These are phyloP conservation scores for Scotopteryx bipunctaria DNA, from an alignment of 2,888 invertebrate genomes.

Conservation along the genomic window DNA sequence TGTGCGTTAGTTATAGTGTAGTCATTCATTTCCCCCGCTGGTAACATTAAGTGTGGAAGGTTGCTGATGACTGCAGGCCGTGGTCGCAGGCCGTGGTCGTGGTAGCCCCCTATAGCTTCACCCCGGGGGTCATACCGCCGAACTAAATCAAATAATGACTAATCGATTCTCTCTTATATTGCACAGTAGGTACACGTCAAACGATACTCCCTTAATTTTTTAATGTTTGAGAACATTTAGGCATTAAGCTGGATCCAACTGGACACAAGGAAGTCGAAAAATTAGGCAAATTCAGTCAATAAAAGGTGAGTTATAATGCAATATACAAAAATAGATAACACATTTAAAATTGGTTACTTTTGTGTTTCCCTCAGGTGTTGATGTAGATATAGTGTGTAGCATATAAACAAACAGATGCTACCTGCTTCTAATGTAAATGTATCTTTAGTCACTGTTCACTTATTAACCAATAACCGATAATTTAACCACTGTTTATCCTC, in stretches of 20 bases:
- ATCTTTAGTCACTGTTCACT: no score
- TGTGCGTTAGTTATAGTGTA: conserved; percentile 43
- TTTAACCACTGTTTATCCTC: no score
- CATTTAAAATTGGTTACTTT: no score
- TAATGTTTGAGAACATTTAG: conserved; percentile 43
- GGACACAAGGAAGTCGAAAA: no score
- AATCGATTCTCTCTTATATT: conserved; percentile 82
- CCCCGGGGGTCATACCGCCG: conserved; percentile 72
- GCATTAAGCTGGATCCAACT: not conserved
- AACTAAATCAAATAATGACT: conserved; percentile 84
- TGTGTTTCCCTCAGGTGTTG: no score
- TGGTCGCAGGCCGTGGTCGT: conserved; percentile 64
- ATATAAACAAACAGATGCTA: no score
- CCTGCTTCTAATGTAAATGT: no score
- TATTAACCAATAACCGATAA: no score
- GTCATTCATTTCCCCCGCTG: conserved; percentile 60
- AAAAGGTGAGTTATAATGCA: no score
- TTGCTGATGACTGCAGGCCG: conserved; percentile 72
- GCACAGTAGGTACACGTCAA: conserved; percentile 84
- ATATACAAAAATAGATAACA: no score
- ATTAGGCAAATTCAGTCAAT: no score
- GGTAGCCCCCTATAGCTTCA: conserved; percentile 73
- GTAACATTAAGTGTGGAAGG: conserved; percentile 78
- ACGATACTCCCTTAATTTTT: conserved; percentile 80
- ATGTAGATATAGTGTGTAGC: no score